A percentile compares a stretch with the other conserved stretches of the same genome.
Conservation (phyloP, 2,113 vertebrate species). For the Xiphias gladius region DNA sequence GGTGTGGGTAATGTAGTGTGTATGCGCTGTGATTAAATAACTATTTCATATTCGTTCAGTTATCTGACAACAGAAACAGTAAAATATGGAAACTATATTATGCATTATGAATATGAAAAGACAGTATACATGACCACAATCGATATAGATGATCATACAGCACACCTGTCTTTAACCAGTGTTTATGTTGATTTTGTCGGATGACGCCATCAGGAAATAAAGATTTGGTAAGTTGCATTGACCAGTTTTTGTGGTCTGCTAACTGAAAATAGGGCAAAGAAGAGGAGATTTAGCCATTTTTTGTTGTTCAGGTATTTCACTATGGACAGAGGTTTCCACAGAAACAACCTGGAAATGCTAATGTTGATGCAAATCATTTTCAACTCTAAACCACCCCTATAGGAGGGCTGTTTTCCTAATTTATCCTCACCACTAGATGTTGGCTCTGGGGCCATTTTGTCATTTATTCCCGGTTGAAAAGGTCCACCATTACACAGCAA, state of each 20-base stretch:
- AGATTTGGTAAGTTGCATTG: no score
- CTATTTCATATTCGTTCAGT: background rate
- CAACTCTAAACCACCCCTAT: slow-evolving; percentile 2
- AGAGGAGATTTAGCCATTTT: background rate
- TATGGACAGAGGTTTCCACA: background rate
- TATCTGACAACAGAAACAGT: background rate
- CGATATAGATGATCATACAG: no score
- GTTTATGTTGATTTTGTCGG: background rate
- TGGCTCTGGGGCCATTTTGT: slow-evolving; percentile 26
- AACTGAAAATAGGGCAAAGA: background rate
- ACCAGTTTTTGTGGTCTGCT: background rate
- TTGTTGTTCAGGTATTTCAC: background rate
- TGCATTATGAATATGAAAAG: background rate
- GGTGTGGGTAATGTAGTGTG: background rate
- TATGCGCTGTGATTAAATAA: background rate
- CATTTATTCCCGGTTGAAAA: slow-evolving; percentile 63
- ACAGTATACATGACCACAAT: background rate
- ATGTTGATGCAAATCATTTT: background rate
- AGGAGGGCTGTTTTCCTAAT: slow-evolving; percentile 26
- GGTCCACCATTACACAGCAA: slow-evolving; percentile 54
- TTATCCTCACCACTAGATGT: slow-evolving; percentile 38
- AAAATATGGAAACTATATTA: background rate
- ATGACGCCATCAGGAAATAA: no score
- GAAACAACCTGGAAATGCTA: background rate
- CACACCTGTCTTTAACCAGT: background rate